phyloP scores from a whole-genome alignment of 2,113 vertebrate genomes.

The Nettapus auritus region DNA sequence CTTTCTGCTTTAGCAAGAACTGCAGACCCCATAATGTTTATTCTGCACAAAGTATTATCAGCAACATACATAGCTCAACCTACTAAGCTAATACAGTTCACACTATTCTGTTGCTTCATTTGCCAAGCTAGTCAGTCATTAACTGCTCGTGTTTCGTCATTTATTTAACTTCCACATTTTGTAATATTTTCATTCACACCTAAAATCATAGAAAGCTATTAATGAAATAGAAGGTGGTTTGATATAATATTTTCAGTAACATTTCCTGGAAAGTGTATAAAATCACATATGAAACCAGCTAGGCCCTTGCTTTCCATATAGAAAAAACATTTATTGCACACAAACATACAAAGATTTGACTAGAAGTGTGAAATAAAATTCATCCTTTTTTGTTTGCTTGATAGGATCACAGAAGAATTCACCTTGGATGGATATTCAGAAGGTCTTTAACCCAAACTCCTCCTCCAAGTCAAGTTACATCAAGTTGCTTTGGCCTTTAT shows the following conservation, averaged over 20 bases:
- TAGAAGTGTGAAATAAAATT: not conserved
- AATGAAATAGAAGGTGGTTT: slow-evolving; percentile 14
- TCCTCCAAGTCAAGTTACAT: not conserved
- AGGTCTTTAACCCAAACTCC: not conserved
- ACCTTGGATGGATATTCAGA: not conserved
- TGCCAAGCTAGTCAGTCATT: slow-evolving; percentile 39
- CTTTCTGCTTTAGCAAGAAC: not conserved
- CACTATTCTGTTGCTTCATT: not conserved
- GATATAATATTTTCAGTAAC: slow-evolving; percentile 27
- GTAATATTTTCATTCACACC: slow-evolving; percentile 49
- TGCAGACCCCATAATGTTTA: not conserved
- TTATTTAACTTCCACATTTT: slow-evolving; percentile 54
- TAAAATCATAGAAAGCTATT: slow-evolving; percentile 20
- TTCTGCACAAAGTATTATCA: not conserved
- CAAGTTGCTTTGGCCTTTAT: not conserved
- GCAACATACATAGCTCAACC: not conserved
- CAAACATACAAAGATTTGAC: rapidly evolving
- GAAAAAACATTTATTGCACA: not conserved
- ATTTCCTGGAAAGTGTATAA: slow-evolving; percentile 5
- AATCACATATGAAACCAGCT: not conserved
- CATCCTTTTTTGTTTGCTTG: not conserved
- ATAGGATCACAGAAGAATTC: not conserved
- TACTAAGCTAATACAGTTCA: not conserved
- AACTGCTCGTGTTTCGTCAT: slow-evolving; percentile 8
- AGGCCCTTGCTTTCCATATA: not conserved